Base-by-base conservation (phyloP, 2,797 vertebrate species). In the Petrocephalus schoutedeni region DNA sequence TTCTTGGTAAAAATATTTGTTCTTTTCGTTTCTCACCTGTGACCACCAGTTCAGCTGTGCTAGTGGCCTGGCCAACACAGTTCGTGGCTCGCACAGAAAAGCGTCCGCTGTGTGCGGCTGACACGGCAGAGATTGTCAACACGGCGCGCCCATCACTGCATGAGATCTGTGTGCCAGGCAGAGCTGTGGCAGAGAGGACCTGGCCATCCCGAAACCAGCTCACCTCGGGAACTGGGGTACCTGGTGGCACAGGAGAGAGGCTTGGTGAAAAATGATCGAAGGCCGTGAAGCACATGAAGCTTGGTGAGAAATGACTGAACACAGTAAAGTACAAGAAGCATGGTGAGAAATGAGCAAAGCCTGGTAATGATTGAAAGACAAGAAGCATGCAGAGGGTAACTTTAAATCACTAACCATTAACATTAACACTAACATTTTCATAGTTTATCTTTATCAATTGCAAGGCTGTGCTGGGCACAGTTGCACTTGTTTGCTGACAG, bases 161-260 rank as follows among this genome's bases (percentile, higher is more conserved):
- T 89, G 97, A 97, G 97, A 99, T 98, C 96, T 98, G 97, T 93
- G 95, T 94, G 93, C 98, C 97, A 91, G 98, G 98, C 93, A 98
- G 94, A 93, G 97, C 95, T 90, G 97, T 96, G 93, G 97, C 90
- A 87, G 98, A 97, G 93, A 99, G 96, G 93, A 97, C 97, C 98
- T 99, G 98, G 95, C 98, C 98, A 98, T 99, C 98, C 96, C 97
- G 96, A 93, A 97, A 99, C 98, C 98, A 99, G 97, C 96, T 98
- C 97, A 99, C 98, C 95, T 99, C 98, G 93, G 98, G 98, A 98
- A 98, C 97, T 96, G 98, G 98, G 92, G 94, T 96, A 96, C 98
- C 98, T 99, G 87, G 1, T 89, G 71, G 7, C 5, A 88, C 19
- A 51, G 9, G 45, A 61, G 23, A 89, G 86, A 28, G 57, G 57